These are phyloP conservation scores for Ernsta delagoae DNA, from an alignment of 2,888 invertebrate genomes.

Conservation along the genomic window DNA sequence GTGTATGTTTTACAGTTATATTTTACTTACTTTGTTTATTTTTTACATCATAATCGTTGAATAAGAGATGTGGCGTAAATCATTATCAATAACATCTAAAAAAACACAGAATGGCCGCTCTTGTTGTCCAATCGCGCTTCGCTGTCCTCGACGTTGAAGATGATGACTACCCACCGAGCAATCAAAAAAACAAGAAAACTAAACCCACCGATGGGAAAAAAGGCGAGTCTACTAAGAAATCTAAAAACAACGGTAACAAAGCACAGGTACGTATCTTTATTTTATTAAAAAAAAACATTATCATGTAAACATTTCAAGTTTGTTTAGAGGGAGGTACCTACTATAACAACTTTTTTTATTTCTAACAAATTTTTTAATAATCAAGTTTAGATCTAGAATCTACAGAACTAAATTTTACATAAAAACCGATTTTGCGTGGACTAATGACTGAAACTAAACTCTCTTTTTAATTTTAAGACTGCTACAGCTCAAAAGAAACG, in stretches of 20 bases:
- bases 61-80: too few relatives aligned
- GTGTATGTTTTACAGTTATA: too few relatives aligned
- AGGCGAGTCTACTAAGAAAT: constrained; percentile 66
- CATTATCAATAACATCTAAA: not conserved
- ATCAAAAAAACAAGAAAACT: constrained; percentile 71
- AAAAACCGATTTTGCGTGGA: too few relatives aligned
- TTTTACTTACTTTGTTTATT: too few relatives aligned
- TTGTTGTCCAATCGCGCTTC: constrained; percentile 89
- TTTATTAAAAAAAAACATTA: not conserved
- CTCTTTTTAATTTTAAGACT: constrained; percentile 47
- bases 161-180: constrained; percentile 81
- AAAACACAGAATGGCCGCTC: constrained; percentile 83
- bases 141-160: constrained; percentile 90
- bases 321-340: too few relatives aligned
- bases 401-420: too few relatives aligned
- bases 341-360: too few relatives aligned
- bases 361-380: too few relatives aligned
- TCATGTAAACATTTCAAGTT: too few relatives aligned
- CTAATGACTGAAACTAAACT: too few relatives aligned
- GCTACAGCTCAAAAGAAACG: constrained; percentile 62
- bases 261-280: constrained; percentile 41
- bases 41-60: too few relatives aligned
- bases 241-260: constrained; percentile 50
- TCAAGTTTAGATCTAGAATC: too few relatives aligned
- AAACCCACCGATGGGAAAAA: constrained; percentile 63